A percentile compares a stretch with the other conserved stretches of the same genome.
These are phyloP conservation scores for Perccottus glenii DNA, from an alignment of 2,113 vertebrate genomes.

Conservation along the genomic window DNA sequence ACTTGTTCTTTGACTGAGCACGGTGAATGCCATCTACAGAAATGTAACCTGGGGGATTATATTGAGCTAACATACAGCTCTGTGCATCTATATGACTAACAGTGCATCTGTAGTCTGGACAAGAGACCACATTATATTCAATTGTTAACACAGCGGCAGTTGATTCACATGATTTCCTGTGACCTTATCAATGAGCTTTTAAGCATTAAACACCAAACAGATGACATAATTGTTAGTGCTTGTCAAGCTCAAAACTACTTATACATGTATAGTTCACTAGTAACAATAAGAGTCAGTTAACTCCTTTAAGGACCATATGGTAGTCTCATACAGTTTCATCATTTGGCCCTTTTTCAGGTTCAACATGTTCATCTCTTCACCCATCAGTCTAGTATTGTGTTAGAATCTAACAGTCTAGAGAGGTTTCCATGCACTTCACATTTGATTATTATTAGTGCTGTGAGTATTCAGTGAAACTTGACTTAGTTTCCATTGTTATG, in stretches of 20 bases:
- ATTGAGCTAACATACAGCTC: slow-evolving; percentile 17
- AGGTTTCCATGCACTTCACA: slow-evolving; percentile 48
- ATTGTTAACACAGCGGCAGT: slow-evolving; percentile 6
- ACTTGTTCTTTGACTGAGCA: slow-evolving; percentile 30
- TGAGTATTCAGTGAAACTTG: slow-evolving; percentile 31
- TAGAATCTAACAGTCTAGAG: slow-evolving; percentile 57
- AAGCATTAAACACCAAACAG: slow-evolving; percentile 8
- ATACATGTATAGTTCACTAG: slow-evolving; percentile 15
- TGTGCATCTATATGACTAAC: slow-evolving; percentile 25
- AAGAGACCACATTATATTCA: slow-evolving; percentile 9
- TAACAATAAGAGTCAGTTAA: slow-evolving; percentile 27
- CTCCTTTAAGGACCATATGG: slow-evolving; percentile 17
- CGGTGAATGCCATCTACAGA: slow-evolving; percentile 27
- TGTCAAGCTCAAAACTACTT: slow-evolving; percentile 1
- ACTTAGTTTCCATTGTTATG: slow-evolving; percentile 37
- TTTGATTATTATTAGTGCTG: slow-evolving; percentile 58
- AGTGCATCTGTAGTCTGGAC: slow-evolving; percentile 23
- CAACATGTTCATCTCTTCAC: slow-evolving; percentile 13
- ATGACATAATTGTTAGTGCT: slow-evolving; percentile 3
- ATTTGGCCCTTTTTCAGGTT: slow-evolving; percentile 39
- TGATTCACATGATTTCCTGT: slow-evolving; percentile 10
- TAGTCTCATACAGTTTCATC: neutral
- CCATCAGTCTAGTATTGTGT: slow-evolving; percentile 19
- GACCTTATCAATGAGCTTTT: slow-evolving; percentile 18
- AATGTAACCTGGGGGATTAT: slow-evolving; percentile 37